These are phyloP conservation scores for Oophaga sylvatica DNA, from an alignment of 2,797 vertebrate genomes.

Conservation along the genomic window DNA sequence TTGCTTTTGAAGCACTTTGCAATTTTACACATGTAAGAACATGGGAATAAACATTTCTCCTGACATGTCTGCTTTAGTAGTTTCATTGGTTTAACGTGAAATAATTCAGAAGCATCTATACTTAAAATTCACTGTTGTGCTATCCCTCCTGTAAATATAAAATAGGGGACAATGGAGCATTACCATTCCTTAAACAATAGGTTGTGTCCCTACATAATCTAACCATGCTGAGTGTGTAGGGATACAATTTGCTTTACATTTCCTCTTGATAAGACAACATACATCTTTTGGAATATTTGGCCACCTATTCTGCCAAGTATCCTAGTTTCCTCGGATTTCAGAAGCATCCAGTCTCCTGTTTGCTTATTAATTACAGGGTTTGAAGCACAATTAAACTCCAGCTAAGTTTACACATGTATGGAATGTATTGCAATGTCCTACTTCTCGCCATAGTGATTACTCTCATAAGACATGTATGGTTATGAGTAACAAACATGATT, in stretches of 20 bases:
- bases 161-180: too few species aligned
- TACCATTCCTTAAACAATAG: too few species aligned
- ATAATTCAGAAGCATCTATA: too few species aligned
- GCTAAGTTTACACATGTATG: slow-evolving; percentile 74
- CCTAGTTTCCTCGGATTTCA: slow-evolving; percentile 72
- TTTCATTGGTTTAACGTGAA: too few species aligned
- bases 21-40: too few species aligned
- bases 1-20: too few species aligned
- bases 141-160: too few species aligned
- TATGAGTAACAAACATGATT: slow-evolving; percentile 70
- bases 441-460: slow-evolving; percentile 68
- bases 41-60: too few species aligned
- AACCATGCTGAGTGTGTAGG: too few species aligned
- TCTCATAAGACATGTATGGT: slow-evolving; percentile 66
- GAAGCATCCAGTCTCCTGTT: slow-evolving; percentile 72
- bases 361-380: slow-evolving; percentile 75
- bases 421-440: slow-evolving; percentile 72
- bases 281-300: slow-evolving; percentile 66
- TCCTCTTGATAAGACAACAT: slow-evolving; percentile 67
- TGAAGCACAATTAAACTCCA: slow-evolving; percentile 72
- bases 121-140: too few species aligned
- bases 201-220: too few species aligned
- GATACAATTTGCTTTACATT: slow-evolving; percentile 63
- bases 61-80: too few species aligned
- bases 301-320: slow-evolving; percentile 71